Evolutionary conservation across 2,113 vertebrate genomes (phyloP).

Genomic region (Ammodramus savannarum): DNA sequence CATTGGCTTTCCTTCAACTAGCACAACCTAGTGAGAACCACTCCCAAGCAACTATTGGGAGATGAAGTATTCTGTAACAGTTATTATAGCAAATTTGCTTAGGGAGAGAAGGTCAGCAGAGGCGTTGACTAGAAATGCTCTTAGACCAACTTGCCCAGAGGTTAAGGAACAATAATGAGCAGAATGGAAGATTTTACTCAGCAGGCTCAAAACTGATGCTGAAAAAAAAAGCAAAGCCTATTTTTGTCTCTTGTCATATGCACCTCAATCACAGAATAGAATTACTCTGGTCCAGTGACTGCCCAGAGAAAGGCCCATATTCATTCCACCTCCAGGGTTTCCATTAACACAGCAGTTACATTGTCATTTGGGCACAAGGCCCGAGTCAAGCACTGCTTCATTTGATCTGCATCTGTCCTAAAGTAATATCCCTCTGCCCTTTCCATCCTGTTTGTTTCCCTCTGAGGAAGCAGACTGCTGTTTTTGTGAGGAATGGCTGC

Average conservation of each 20-base stretch:
- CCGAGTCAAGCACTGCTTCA: slow-evolving; percentile 34
- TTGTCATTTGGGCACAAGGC: slow-evolving; percentile 52
- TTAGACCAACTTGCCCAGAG: neutral
- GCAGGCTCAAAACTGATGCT: neutral
- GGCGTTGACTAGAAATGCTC: neutral
- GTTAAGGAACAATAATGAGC: neutral
- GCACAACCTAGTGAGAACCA: neutral
- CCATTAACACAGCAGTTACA: slow-evolving; percentile 62
- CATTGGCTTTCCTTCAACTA: neutral
- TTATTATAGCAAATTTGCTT: neutral
- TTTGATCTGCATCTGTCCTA: slow-evolving; percentile 57
- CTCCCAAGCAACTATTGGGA: neutral
- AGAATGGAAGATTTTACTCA: slow-evolving; percentile 13
- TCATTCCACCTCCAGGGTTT: slow-evolving; percentile 47
- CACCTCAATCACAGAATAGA: neutral
- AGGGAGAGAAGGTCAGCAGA: neutral
- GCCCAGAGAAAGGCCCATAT: slow-evolving; percentile 24
- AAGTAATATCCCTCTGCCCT: slow-evolving; percentile 39
- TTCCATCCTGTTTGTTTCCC: neutral
- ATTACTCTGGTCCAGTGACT: slow-evolving; percentile 32
- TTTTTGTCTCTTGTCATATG: slow-evolving; percentile 2
- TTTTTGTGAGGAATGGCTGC: slow-evolving; percentile 28
- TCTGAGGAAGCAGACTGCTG: neutral
- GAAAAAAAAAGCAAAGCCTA: neutral
- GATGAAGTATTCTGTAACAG: neutral